A percentile compares a stretch with the other conserved stretches of the same genome.
Evolutionary conservation across 1,140 invertebrate genomes (phyloP).

Genomic region (Acromyrmex heyeri): DNA sequence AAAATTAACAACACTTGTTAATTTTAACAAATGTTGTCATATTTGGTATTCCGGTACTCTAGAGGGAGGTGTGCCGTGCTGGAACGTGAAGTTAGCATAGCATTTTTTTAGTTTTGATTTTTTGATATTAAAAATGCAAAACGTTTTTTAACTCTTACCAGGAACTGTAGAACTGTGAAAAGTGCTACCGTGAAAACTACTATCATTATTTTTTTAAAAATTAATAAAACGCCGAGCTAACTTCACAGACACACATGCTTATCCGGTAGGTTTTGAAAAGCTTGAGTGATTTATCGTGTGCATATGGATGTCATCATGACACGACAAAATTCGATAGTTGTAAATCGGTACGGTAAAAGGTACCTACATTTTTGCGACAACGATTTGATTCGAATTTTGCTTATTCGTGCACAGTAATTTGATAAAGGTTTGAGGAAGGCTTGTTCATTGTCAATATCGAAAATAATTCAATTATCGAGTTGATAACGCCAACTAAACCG

Average conservation of each 20-base stretch:
- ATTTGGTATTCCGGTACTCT: not conserved
- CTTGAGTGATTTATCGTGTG: slow-evolving; percentile 17
- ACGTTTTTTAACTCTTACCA: too few species aligned
- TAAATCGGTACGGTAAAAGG: not conserved
- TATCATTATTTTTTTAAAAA: too few species aligned
- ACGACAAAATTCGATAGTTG: slow-evolving; percentile 36
- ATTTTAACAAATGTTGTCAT: too few species aligned
- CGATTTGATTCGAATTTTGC: slow-evolving; percentile 6
- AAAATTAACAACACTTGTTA: too few species aligned
- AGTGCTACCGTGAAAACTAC: too few species aligned
- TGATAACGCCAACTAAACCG: slow-evolving; percentile 31
- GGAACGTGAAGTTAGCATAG: too few species aligned
- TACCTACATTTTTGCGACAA: slow-evolving; percentile 12
- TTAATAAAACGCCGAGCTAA: not conserved
- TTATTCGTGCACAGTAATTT: slow-evolving; percentile 51
- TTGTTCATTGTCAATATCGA: slow-evolving; percentile 12
- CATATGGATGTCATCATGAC: slow-evolving; percentile 47
- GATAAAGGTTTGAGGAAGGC: slow-evolving; percentile 5
- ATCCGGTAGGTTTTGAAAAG: not conserved
- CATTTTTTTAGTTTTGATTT: too few species aligned
- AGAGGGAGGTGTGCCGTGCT: too few species aligned
- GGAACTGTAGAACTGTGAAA: too few species aligned
- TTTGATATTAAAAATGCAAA: too few species aligned
- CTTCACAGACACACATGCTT: not conserved
- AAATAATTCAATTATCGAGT: slow-evolving; percentile 54